Evolutionary conservation across 1,140 invertebrate species (phyloP), one percentile per base, ranked within the genome.

Genomic region (Brachystomella parvula): DNA sequence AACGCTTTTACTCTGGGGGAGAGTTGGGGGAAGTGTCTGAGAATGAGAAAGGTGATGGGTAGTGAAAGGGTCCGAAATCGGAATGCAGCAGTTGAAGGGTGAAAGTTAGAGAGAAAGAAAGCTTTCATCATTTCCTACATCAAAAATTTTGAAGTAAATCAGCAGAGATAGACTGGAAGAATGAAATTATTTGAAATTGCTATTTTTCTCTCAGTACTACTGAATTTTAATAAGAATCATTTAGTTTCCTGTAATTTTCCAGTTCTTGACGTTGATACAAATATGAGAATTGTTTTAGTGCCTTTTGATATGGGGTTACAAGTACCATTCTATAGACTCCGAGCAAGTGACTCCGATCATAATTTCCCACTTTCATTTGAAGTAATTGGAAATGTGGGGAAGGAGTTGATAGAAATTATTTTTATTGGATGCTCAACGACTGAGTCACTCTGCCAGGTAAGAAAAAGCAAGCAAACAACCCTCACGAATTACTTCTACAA

Each of bases 301-400:
- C 89, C 90, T 53, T 84, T 87, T 24, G 89, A 91, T 77, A 88
- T 53, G 49, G 89, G 28, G 83, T 86, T 72, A 67, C 68, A 35
- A 71, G 63, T 33, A 30, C 1, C 33, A 6, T 24, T 62, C 60
- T 35, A 92, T 79, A 82, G 90, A 72, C 82, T 94, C 61, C 84
- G 89, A 75, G 91, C 89, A 58, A 88, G 87, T 70, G 90, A 93
- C 78, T 86, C 90, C 47, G 88, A 92, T 77, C 88, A 88, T 75
- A 88, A 92, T 77, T 92, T 90, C 79, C 90, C 89, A 65, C 80
- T 92, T 67, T 80, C 84, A 66, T 93, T 93, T 78, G 86, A 88
- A 73, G 82, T 90, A 64, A 82, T 86, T 65, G 87, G 87, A 47
- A 17, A 64, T 3, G 44, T 74, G 17, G 68, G 70, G 29, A 72